These are phyloP conservation scores for Pachyseris speciosa DNA, from an alignment of 64 coral and sea anemone genomes.

Conservation along the genomic window DNA sequence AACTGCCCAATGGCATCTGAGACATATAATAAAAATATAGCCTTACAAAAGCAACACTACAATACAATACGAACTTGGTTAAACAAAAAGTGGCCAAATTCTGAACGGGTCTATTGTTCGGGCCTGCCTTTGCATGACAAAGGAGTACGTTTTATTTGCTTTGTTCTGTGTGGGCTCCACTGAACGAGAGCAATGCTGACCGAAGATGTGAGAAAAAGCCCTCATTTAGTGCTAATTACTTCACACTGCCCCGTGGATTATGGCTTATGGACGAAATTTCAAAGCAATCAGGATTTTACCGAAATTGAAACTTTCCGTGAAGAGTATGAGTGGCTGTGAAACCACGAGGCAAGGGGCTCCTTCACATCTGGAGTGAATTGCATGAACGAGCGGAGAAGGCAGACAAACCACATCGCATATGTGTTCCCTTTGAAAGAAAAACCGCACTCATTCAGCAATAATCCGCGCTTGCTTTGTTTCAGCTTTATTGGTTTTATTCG, in stretches of 20 bases:
- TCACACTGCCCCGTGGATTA: neutral
- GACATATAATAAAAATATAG: neutral
- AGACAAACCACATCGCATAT: neutral
- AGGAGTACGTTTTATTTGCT: slow-evolving; percentile 13
- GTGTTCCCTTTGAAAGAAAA: neutral
- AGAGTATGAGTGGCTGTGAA: neutral
- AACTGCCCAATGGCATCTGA: slow-evolving; percentile 33
- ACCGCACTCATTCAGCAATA: neutral
- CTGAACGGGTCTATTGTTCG: slow-evolving; percentile 19
- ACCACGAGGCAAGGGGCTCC: neutral
- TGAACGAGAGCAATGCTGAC: neutral
- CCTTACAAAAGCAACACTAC: slow-evolving; percentile 3
- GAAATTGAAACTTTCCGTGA: neutral
- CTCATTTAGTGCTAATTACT: slow-evolving; percentile 18
- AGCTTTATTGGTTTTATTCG: neutral
- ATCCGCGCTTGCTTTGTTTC: neutral
- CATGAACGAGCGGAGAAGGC: neutral
- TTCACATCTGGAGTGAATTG: neutral
- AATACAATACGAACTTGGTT: slow-evolving; percentile 21
- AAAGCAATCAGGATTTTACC: neutral
- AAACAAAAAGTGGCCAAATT: slow-evolving; percentile 33
- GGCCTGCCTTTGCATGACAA: slow-evolving; percentile 19
- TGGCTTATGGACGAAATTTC: neutral
- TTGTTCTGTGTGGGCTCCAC: slow-evolving; percentile 10
- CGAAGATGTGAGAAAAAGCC: slow-evolving; percentile 40